phyloP scores from a whole-genome alignment of 2,113 vertebrate species.

The Castor canadensis region DNA sequence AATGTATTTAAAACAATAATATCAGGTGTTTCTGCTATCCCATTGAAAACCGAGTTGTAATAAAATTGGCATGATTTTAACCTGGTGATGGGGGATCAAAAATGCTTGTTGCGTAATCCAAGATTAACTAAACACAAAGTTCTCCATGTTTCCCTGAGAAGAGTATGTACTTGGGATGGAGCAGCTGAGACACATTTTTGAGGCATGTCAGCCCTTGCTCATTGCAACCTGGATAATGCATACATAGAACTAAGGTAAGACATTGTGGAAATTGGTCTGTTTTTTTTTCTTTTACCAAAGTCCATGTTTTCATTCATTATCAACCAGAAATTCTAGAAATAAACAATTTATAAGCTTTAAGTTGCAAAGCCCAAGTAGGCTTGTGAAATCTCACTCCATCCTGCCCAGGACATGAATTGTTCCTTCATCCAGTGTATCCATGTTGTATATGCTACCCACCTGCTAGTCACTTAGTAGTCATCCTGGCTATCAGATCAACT shows the following conservation, averaged over 20 bases:
- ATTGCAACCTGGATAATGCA: too few species aligned
- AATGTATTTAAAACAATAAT: constrained; percentile 51
- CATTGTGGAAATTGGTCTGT: not conserved
- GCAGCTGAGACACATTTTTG: not conserved
- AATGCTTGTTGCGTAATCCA: not conserved
- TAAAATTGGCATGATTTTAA: constrained; percentile 54
- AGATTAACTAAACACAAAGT: not conserved
- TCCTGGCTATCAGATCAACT: not conserved
- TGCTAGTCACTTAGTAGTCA: not conserved
- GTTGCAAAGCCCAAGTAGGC: not conserved
- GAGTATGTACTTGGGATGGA: not conserved
- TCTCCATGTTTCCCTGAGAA: not conserved
- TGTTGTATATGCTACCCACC: not conserved
- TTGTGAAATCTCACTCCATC: not conserved
- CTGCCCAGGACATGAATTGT: not conserved
- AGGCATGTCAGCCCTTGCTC: not conserved
- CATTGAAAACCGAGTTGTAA: constrained; percentile 6
- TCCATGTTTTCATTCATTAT: not conserved
- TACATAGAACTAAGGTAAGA: not conserved
- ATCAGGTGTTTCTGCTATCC: constrained; percentile 20
- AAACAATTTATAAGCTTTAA: not conserved
- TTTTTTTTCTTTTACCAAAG: not conserved
- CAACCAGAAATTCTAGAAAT: not conserved
- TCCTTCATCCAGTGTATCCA: not conserved
- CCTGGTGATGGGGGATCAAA: not conserved